These are phyloP conservation scores for Cactoblastis cactorum DNA, from an alignment of 2,888 invertebrate genomes.

Conservation along the genomic window DNA sequence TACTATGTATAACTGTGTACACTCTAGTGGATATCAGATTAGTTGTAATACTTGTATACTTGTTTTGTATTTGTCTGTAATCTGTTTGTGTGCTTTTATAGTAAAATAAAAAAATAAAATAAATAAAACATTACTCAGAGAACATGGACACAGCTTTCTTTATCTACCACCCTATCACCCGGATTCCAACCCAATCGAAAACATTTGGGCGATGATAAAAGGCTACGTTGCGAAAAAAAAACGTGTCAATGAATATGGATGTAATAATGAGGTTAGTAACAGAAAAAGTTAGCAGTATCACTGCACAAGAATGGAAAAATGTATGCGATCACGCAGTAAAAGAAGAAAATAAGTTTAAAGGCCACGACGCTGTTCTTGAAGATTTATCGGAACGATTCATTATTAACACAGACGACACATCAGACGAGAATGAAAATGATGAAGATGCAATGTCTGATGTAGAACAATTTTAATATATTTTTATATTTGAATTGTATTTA, in stretches of 20 bases:
- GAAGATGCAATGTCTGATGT: background rate
- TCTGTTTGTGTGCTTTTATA: no score
- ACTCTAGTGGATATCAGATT: no score
- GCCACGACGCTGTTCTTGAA: background rate
- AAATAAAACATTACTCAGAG: constrained; percentile 1
- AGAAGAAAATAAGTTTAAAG: constrained; percentile 4
- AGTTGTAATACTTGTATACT: no score
- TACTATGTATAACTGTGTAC: no score
- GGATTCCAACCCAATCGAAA: constrained; percentile 5
- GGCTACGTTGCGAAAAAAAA: background rate
- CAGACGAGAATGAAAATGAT: background rate
- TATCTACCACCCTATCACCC: constrained; percentile 13
- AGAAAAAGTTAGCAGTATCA: constrained; percentile 15
- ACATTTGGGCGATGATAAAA: background rate
- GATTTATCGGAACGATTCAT: background rate
- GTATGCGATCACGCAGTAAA: constrained; percentile 16
- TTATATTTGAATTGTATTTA: background rate
- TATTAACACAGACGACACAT: constrained; percentile 1
- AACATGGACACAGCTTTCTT: background rate
- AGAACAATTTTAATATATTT: background rate
- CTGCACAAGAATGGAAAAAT: constrained; percentile 16
- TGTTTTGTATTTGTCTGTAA: no score
- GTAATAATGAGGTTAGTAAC: constrained; percentile 2
- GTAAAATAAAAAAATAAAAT: no score
- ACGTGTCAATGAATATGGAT: background rate